A percentile compares a stretch with the other conserved stretches of the same genome.
These are phyloP conservation scores for Didymodactylos carnosus DNA, from an alignment of 2,888 invertebrate species.

Conservation along the genomic window DNA sequence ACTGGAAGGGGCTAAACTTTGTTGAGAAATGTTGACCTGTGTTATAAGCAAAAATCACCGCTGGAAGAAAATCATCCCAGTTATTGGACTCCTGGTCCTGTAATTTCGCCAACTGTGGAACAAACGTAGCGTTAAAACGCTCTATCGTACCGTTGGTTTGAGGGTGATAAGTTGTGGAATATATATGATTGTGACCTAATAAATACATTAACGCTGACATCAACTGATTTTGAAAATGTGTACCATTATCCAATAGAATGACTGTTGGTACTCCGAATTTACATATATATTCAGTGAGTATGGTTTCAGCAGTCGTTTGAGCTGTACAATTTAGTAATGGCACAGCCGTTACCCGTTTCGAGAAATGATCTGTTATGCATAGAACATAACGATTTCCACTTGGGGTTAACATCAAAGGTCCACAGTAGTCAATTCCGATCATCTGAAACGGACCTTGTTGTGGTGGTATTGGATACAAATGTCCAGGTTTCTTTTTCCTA, in stretches of 20 bases:
- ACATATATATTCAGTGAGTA: background rate
- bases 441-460: background rate
- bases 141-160: conserved; percentile 13
- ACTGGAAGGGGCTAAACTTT: too few relatives aligned
- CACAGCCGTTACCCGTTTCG: background rate
- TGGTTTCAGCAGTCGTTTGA: background rate
- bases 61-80: too few relatives aligned
- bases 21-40: too few relatives aligned
- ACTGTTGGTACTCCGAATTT: background rate
- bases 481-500: background rate
- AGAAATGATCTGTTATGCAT: background rate
- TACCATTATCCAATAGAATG: background rate
- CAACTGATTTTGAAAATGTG: background rate
- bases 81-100: background rate
- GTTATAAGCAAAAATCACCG: too few relatives aligned
- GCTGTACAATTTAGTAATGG: background rate
- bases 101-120: background rate
- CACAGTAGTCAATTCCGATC: background rate
- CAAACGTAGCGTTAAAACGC: conserved; percentile 11
- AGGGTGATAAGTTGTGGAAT: conserved; percentile 15
- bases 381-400: background rate
- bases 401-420: background rate
- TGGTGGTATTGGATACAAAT: background rate
- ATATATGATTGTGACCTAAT: conserved; percentile 15
- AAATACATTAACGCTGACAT: conserved; percentile 16